Percentiles rank a stretch among this genome's conserved stretches.
Evolutionary conservation across 30 jellyfish, hydroid and myxozoan species (phyloP).

Genomic region (Mastigias papua): DNA sequence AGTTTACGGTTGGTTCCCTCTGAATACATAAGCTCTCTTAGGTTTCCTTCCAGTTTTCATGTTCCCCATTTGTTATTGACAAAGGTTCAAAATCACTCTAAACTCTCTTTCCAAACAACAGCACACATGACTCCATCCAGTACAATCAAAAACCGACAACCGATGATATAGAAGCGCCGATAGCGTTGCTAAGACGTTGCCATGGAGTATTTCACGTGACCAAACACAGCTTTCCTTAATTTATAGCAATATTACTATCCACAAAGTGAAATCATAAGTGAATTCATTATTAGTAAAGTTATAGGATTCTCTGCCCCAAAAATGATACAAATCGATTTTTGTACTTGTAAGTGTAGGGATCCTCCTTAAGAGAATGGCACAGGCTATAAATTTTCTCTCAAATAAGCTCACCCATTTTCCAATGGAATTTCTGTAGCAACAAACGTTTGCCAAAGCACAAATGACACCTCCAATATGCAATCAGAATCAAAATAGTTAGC

Average conservation of each 20-base stretch:
- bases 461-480: too few species aligned
- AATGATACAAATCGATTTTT: neutral
- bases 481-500: too few species aligned
- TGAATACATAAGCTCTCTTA: conserved; percentile 10
- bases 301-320: neutral
- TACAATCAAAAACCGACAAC: neutral
- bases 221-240: neutral
- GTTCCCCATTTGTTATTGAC: neutral
- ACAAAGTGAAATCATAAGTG: neutral
- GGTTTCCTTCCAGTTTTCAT: neutral
- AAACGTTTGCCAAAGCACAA: too few species aligned
- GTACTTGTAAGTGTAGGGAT: neutral
- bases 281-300: neutral
- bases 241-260: neutral
- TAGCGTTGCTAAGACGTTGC: neutral
- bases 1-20: conserved; percentile 14
- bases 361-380: neutral
- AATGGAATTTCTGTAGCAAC: too few species aligned
- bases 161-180: neutral
- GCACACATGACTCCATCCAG: neutral
- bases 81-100: neutral
- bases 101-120: too few species aligned
- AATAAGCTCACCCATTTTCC: too few species aligned
- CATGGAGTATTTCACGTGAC: neutral
- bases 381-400: too few species aligned